A percentile compares a stretch with the other conserved stretches of the same genome.
Evolutionary conservation across 2,797 vertebrate species (phyloP).

Genomic region (Aphelocoma californica): DNA sequence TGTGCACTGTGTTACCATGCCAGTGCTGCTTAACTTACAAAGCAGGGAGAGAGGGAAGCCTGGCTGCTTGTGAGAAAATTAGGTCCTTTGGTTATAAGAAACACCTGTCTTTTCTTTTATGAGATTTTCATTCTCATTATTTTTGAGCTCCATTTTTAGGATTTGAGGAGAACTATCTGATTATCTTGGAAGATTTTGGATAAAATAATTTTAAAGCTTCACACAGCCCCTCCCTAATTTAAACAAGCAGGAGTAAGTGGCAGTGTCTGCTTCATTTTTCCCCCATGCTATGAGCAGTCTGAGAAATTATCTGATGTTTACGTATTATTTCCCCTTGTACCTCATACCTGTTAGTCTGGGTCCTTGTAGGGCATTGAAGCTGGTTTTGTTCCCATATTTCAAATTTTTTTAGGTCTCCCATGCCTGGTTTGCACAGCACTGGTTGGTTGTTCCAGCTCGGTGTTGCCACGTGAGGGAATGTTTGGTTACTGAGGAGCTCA

Average conservation of each 20-base stretch:
- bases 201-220: background rate
- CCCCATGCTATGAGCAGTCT: background rate
- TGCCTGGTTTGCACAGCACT: background rate
- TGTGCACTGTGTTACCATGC: background rate
- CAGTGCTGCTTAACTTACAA: background rate
- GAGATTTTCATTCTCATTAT: background rate
- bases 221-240: background rate
- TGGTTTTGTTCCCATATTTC: background rate
- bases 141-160: background rate
- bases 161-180: background rate
- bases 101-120: background rate
- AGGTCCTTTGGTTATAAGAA: background rate
- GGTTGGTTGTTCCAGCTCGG: rapidly evolving
- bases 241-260: background rate
- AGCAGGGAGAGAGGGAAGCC: background rate
- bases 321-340: rapidly evolving
- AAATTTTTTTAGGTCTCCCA: background rate
- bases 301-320: background rate
- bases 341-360: background rate
- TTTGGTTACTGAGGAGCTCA: background rate
- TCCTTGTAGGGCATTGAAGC: background rate
- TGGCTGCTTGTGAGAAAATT: background rate
- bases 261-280: background rate
- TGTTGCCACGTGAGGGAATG: background rate
- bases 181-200: background rate